Percentiles rank a stretch among this genome's conserved stretches.
These are phyloP conservation scores for Geotria australis DNA, from an alignment of 2,797 vertebrate genomes.

Conservation along the genomic window DNA sequence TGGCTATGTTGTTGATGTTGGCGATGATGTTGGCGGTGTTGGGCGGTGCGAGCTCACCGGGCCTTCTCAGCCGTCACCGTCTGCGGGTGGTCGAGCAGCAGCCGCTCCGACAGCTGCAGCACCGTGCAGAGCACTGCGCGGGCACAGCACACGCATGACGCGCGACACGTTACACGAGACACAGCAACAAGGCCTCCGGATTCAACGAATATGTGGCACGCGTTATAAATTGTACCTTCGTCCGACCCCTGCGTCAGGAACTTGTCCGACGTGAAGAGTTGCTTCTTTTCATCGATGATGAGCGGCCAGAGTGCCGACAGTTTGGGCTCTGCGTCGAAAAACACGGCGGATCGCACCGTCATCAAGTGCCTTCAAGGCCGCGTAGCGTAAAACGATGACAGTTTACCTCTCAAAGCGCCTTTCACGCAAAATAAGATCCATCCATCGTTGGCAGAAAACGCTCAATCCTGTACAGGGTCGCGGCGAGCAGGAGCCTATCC, in stretches of 20 bases:
- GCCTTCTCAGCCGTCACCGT: slow-evolving; percentile 41
- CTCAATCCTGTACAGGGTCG: too few species aligned
- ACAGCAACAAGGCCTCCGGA: too few species aligned
- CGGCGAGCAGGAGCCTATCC: too few species aligned
- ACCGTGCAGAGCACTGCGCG: slow-evolving; percentile 42
- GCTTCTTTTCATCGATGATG: slow-evolving; percentile 72
- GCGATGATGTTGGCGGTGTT: neutral
- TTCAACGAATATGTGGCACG: too few species aligned
- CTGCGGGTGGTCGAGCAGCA: slow-evolving; percentile 54
- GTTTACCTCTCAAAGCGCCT: too few species aligned
- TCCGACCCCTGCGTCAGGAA: slow-evolving; percentile 53
- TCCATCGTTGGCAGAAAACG: too few species aligned
- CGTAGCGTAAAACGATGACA: neutral
- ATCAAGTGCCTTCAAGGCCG: too few species aligned
- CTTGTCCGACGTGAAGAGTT: slow-evolving; percentile 72
- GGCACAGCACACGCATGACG: too few species aligned
- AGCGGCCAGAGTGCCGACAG: slow-evolving; percentile 54
- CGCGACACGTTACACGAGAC: too few species aligned
- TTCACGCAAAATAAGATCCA: too few species aligned
- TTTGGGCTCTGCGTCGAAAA: slow-evolving; percentile 30
- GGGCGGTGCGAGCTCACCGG: slow-evolving; percentile 23
- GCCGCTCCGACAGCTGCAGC: slow-evolving; percentile 49
- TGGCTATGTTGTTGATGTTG: neutral
- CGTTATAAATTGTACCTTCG: slow-evolving; percentile 24
- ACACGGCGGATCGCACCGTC: too few species aligned